Base-by-base conservation (phyloP, 1,140 invertebrate species). In the Eueides isabella region DNA sequence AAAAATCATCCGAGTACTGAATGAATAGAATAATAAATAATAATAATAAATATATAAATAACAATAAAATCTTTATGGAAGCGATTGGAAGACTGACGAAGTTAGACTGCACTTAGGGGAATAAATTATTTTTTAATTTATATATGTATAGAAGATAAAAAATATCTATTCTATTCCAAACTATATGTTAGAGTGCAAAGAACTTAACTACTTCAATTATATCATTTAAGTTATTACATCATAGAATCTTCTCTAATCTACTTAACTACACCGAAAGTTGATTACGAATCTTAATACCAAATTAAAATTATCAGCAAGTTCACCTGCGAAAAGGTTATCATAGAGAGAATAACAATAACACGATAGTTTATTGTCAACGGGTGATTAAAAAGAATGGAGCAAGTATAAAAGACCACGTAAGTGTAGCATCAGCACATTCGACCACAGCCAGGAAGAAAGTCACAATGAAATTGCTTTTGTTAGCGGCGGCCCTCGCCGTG, bases 381-480 rank as follows among this genome's bases (percentile, higher is more conserved):
- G 6, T 44, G 70, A 69, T 61, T 61, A 66, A 64, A 71, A 68
- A 35, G 68, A 19, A 31, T 35, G 33, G 11, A 75, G 78, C 16
- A 77, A 14, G 81, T 91, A 91, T 90, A 90, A 89, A 85, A 71
- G 67, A 61, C 63, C 62, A 28, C 6, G 41, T n/a, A 6, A 16
- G 16, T n/a, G 19, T 30, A 1, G 11, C 6, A 6, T 63, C 16
- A 44, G 62, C 55, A 88, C 82, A 86, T 77, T 86, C 74, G 41
- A 64, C 23, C 48, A 55, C 29, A 6, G 30, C 30, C 30, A 33
- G 66, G 28, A 65, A 72, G 61, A 41, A 62, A 61, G 77, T 69
- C 79, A 83, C 6, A 77, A 90, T 91, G 89, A 90, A 75, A 83
- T 61, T 80, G n/a, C 44, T 90, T 61, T 61, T 87, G 69, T 38